Conservation (phyloP, 1,140 invertebrate genomes). For the Maniola jurtina region DNA sequence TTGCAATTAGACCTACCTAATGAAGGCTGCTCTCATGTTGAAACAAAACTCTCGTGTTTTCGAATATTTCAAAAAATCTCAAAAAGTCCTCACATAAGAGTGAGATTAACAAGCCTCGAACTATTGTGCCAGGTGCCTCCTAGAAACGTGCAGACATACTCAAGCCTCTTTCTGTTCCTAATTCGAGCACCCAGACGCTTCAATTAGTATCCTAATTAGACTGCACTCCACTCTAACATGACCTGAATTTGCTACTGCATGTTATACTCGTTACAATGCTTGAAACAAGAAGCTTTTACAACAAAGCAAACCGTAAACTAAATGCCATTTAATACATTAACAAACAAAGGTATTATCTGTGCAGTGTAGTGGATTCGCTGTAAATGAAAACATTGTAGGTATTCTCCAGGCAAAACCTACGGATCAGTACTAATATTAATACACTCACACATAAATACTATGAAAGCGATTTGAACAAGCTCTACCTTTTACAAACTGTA, state of each 20-base stretch:
- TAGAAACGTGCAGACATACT: not conserved
- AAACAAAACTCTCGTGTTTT: no score
- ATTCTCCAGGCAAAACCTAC: no score
- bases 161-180: not conserved
- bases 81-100: not conserved
- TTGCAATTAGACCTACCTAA: no score
- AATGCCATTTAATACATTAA: not conserved
- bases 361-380: no score
- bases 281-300: conserved; percentile 1
- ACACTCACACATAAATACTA: no score
- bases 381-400: no score
- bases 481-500: no score
- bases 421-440: no score
- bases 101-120: not conserved
- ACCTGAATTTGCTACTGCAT: conserved; percentile 8
- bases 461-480: no score
- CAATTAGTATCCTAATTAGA: conserved; percentile 13
- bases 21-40: no score
- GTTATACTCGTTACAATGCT: not conserved
- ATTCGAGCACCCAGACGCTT: conserved; percentile 8
- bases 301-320: not conserved
- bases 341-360: not conserved
- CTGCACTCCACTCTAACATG: conserved; percentile 1
- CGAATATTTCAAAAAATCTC: not conserved
- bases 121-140: not conserved